Percentiles rank a stretch among this genome's conserved stretches.
phyloP scores from a whole-genome alignment of 2,888 invertebrate genomes.

The Lobophora halterata region DNA sequence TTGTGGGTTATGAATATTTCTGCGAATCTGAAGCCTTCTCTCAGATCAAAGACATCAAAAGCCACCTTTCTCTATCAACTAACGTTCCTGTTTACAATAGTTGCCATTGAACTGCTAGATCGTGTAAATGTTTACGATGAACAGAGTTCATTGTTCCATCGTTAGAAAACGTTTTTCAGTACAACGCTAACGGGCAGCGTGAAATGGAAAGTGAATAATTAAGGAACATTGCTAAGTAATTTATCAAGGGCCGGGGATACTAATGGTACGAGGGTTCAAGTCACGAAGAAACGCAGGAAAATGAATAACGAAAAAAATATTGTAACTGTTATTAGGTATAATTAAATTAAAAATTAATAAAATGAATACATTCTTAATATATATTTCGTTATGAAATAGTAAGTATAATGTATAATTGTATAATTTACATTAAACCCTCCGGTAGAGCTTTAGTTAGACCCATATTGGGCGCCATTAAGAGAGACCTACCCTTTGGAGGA shows the following conservation, averaged over 20 bases:
- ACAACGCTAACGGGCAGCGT: not conserved
- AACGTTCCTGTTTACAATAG: conserved; percentile 10
- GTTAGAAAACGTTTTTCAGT: not conserved
- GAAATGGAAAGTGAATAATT: conserved; percentile 39
- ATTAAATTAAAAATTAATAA: not conserved
- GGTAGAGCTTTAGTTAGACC: conserved; percentile 13
- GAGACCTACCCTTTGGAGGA: conserved; percentile 14
- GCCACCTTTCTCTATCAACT: conserved; percentile 16
- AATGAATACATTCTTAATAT: conserved; percentile 7
- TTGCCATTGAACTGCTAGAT: conserved; percentile 7
- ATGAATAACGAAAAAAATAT: conserved; percentile 17
- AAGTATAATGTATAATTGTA: not conserved
- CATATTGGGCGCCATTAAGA: conserved; percentile 21
- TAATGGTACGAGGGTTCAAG: conserved; percentile 43
- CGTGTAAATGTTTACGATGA: conserved; percentile 11
- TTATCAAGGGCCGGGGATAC: conserved; percentile 51
- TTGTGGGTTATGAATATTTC: conserved; percentile 6
- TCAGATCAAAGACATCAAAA: conserved; percentile 11
- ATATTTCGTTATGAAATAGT: not conserved
- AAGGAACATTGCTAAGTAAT: conserved; percentile 52
- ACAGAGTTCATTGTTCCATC: conserved; percentile 25
- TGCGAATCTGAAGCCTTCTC: not conserved
- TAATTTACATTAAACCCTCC: conserved; percentile 9
- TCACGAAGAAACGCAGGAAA: conserved; percentile 29
- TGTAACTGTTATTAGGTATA: conserved; percentile 14